Conservation (phyloP, 64 coral and sea anemone species). For the Stylophora pistillata region DNA sequence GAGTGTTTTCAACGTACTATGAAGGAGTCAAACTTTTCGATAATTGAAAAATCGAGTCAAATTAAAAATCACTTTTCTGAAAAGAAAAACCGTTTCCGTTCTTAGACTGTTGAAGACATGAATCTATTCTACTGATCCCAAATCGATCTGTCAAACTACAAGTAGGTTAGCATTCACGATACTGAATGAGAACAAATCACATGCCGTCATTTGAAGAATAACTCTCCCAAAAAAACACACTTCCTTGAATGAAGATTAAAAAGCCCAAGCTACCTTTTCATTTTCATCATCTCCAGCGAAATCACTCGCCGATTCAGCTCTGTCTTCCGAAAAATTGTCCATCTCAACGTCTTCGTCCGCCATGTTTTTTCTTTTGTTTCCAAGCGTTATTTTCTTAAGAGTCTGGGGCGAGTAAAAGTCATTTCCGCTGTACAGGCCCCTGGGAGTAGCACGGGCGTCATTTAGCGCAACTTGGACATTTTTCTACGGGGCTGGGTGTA, state of each 20-base stretch:
- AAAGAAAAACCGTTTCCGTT: no score
- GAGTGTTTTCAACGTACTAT: no score
- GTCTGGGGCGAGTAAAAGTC: not conserved
- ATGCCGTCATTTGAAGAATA: not conserved
- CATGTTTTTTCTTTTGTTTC: slow-evolving; percentile 26
- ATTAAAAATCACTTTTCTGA: no score
- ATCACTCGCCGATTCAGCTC: slow-evolving; percentile 46
- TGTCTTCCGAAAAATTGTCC: slow-evolving; percentile 34
- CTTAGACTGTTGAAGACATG: no score
- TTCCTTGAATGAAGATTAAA: not conserved
- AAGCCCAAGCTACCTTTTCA: slow-evolving; percentile 4
- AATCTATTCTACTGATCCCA: no score
- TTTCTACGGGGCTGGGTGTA: slow-evolving; percentile 39
- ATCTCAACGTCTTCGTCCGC: slow-evolving; percentile 43
- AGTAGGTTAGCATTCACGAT: no score
- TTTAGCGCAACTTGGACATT: not conserved
- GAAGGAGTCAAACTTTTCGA: no score
- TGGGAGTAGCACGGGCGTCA: not conserved
- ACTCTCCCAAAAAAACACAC: not conserved
- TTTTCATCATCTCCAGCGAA: slow-evolving; percentile 39
- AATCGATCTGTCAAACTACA: no score
- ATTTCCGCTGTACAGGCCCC: not conserved
- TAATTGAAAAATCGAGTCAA: no score
- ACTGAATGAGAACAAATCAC: not conserved
- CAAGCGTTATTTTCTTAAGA: not conserved